Conservation (phyloP, 2,888 invertebrate species). For the Monochamus alternatus region DNA sequence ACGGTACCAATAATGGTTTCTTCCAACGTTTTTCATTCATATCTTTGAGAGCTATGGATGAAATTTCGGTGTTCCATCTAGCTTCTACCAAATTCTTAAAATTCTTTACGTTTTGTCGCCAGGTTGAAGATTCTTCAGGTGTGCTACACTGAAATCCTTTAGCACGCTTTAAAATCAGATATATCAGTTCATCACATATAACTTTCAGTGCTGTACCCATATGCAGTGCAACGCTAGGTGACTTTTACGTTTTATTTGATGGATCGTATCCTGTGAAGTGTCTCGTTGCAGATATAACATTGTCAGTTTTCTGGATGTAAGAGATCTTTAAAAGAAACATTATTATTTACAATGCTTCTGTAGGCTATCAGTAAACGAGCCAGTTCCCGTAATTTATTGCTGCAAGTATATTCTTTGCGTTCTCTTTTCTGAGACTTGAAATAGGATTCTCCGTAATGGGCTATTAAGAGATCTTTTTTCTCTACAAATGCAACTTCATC, state of each 20-base stretch:
- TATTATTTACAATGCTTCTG: slow-evolving; percentile 24
- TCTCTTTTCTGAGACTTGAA: slow-evolving; percentile 41
- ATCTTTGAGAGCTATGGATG: slow-evolving; percentile 23
- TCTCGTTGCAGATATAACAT: slow-evolving; percentile 38
- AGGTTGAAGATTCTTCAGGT: background rate
- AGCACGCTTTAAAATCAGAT: slow-evolving; percentile 19
- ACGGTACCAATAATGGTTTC: slow-evolving; percentile 17
- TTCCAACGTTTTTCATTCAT: slow-evolving; percentile 13
- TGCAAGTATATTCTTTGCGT: slow-evolving; percentile 28
- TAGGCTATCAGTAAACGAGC: slow-evolving; percentile 35
- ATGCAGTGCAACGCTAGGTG: slow-evolving; percentile 54
- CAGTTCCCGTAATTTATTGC: slow-evolving; percentile 42
- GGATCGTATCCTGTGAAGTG: slow-evolving; percentile 43
- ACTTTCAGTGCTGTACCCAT: slow-evolving; percentile 46
- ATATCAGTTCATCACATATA: slow-evolving; percentile 14
- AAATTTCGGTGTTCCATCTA: slow-evolving; percentile 16
- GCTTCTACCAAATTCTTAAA: slow-evolving; percentile 18
- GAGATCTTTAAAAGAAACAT: slow-evolving; percentile 19
- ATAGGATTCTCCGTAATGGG: slow-evolving; percentile 39
- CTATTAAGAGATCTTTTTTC: slow-evolving; percentile 42
- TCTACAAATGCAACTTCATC: slow-evolving; percentile 38
- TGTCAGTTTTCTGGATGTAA: slow-evolving; percentile 34
- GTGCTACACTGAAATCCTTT: slow-evolving; percentile 38
- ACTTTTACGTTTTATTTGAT: slow-evolving; percentile 43
- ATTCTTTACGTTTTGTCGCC: slow-evolving; percentile 15